Base-by-base conservation (phyloP, 2,797 vertebrate genomes). In the Clamator glandarius region DNA sequence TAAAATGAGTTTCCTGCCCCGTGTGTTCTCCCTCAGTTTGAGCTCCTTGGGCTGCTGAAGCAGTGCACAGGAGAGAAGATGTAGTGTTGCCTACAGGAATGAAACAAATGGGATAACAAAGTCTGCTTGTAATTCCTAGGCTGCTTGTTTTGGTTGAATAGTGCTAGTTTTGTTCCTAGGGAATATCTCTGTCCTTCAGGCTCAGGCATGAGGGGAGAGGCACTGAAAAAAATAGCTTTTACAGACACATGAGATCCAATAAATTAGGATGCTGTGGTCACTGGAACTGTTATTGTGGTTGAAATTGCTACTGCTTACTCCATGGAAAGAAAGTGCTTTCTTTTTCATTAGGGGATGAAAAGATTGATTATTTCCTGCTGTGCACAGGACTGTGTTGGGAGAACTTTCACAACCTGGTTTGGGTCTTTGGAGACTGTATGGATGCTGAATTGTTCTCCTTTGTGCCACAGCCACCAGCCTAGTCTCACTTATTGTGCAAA, bases 261-360 rank as follows among this genome's bases (percentile, higher is more conserved):
- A 82, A 91, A 95, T 92, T 80, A 89, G 87, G 87, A 74, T 44
- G 9, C 78, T 92, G 89, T 91, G 92, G 92, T 94, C 92, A 57
- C 75, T 96, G 95, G 92, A 96, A 83, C 84, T 80, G 91, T 89
- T 92, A 72, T 35, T 94, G 93, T 90, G 92, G 92, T 90, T 92
- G 87, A 68, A 94, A 84, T 58, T 90, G 89, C 90, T 95, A 74
- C 89, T 85, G 84, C 92, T 91, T 89, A 89, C 87, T 92, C 89
- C 64, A 29, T 91, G 94, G 89, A 93, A 95, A 96, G 87, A 87
- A 92, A 95, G 64, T 58, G 54, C 81, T 93, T 77, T 51, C 81
- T 52, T 89, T 89, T 83, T 92, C 59, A 79, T 85, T 69, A 89
- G 87, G 90, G 75, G 52, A 79, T 92, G 66, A 87, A 26, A 64